Evolutionary conservation across 1,140 invertebrate species (phyloP).

Genomic region (Ceratina calcarata): DNA sequence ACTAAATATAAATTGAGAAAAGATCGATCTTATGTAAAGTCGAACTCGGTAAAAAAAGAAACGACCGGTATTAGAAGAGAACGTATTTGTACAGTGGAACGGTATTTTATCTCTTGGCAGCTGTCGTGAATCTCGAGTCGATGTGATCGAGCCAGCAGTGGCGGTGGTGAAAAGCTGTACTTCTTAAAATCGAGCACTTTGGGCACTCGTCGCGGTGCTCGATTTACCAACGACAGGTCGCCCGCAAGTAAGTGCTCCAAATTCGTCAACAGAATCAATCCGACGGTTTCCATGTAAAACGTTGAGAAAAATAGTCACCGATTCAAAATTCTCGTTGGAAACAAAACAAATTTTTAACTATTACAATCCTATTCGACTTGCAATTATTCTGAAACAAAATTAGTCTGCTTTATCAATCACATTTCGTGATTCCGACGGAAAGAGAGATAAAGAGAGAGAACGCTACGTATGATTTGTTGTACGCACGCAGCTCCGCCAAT

Average conservation of each 20-base stretch:
- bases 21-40: not conserved
- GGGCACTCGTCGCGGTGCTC: slow-evolving; percentile 62
- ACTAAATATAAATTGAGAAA: not conserved
- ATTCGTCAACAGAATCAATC: not conserved
- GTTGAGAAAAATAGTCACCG: not conserved
- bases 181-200: slow-evolving; percentile 56
- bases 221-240: slow-evolving; percentile 75
- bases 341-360: too few species aligned
- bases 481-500: slow-evolving; percentile 62
- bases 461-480: slow-evolving; percentile 11
- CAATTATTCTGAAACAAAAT: too few species aligned
- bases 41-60: not conserved
- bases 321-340: too few species aligned
- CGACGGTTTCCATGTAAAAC: not conserved
- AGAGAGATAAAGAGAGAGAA: too few species aligned
- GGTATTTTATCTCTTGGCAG: slow-evolving; percentile 46
- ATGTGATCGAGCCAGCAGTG: slow-evolving; percentile 53
- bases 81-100: slow-evolving; percentile 11
- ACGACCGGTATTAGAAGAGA: not conserved
- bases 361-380: too few species aligned
- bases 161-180: slow-evolving; percentile 43
- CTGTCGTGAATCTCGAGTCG: slow-evolving; percentile 46
- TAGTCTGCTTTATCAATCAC: too few species aligned
- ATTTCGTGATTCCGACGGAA: too few species aligned
- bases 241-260: slow-evolving; percentile 66